phyloP scores from a whole-genome alignment of 2,888 invertebrate species.

The Phengaris alcon region DNA sequence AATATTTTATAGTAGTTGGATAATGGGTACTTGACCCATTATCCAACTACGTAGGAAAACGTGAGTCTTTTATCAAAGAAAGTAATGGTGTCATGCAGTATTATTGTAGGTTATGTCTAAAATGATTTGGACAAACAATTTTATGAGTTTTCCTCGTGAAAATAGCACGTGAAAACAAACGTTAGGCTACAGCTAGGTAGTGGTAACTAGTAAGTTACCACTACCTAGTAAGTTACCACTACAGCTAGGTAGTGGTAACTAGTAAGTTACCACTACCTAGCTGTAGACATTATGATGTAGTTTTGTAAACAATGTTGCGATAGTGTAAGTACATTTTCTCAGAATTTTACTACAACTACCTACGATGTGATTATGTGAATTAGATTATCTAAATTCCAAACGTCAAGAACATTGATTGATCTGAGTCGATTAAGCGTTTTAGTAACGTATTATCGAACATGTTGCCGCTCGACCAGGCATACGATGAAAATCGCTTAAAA shows the following conservation, averaged over 20 bases:
- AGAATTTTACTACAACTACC: conserved; percentile 30
- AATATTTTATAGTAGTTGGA: neutral
- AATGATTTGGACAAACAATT: conserved; percentile 33
- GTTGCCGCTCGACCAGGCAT: too few relatives aligned
- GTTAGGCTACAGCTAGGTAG: neutral
- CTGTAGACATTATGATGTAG: conserved; percentile 33
- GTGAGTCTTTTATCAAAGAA: conserved; percentile 1
- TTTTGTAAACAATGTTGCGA: conserved; percentile 34
- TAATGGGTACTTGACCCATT: too few relatives aligned
- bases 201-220: too few relatives aligned
- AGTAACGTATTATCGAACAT: too few relatives aligned
- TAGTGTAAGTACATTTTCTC: conserved; percentile 22
- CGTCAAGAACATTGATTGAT: neutral
- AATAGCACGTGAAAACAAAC: conserved; percentile 28
- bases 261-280: conserved; percentile 27
- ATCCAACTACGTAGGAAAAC: neutral
- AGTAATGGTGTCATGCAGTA: neutral
- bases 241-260: too few relatives aligned
- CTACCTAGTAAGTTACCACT: too few relatives aligned
- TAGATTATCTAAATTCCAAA: neutral
- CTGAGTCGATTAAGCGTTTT: neutral
- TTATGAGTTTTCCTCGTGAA: conserved; percentile 26
- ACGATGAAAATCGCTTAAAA: too few relatives aligned
- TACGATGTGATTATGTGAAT: conserved; percentile 31
- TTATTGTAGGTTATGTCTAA: neutral